Base-by-base conservation (phyloP, 2,113 vertebrate species). In the Melanotaenia duboulayi region DNA sequence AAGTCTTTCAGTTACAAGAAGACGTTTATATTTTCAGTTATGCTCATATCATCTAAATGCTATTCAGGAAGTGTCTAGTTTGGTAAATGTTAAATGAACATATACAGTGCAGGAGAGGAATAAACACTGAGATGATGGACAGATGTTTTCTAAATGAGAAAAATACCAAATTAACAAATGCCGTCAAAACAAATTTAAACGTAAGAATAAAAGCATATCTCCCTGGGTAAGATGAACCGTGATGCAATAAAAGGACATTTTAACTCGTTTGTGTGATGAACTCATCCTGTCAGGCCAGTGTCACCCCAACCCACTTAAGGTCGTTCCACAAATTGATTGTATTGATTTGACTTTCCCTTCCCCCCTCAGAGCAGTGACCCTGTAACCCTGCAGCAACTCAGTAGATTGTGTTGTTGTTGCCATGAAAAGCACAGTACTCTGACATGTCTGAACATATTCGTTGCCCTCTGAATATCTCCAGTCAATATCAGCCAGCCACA, bases 301-400 rank as follows among this genome's bases (percentile, higher is more conserved):
- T 70, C 37, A 22, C 25, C 20, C 32, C 24, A 61, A 0, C 59
- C 37, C 71, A 28, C 17, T 54, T 6, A 13, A 52, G 49, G 44
- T 7, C 42, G 22, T 56, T 63, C 37, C 48, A 22, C 55, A 17
- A 1, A 69, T 82, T 66, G 37, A 65, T 64, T 13, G 10, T 54
- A 90, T 90, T 76, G 85, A 88, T 83, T 48, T 0, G 19, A 12
- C n/a, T 32, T 48, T 60, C 62, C 22, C 6, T 39, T 56, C 48
- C n/a, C n/a, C 64, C 51, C 17, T 56, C 39, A 32, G 2, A 39
- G 20, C 57, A 20, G 37, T 11, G 56, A 55, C 59, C 66, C 72
- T 24, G 9, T 39, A 56, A 7, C 17, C 65, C 54, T 37, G 17
- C 51, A 19, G 24, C 23, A 49, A 50, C 32, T 28, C 35, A 22